Base-by-base conservation (phyloP, 64 coral and sea anemone genomes). In the Acropora tenuis region DNA sequence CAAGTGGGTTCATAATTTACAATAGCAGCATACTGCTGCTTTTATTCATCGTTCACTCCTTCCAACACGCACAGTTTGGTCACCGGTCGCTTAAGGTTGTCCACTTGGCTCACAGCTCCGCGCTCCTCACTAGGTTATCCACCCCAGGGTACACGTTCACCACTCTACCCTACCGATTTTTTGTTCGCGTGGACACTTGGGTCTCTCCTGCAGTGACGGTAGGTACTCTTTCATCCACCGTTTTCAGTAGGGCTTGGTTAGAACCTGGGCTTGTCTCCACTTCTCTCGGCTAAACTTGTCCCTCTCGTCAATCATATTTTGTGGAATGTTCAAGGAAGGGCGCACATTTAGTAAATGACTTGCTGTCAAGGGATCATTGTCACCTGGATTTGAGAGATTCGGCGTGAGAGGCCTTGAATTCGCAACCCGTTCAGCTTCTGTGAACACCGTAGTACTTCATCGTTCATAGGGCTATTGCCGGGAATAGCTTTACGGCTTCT, bases 261-360 rank as follows among this genome's bases (percentile, higher is more conserved):
- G 60, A 8, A 91, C 17, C 58, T 91, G 80, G 3, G 72, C 80
- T n/a, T 91, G 50, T 42, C 80, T 47, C 71, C 90, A 91, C 42
- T 69, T 8, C 79, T 91, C 85, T 60, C 57, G 78, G 55, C 80
- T 82, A 58, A 55, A 91, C 80, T 47, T 84, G 17, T 91, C 80
- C 0, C 2, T 81, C 9, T 81, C 80, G n/a, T 84, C 49, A 47
- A 65, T 69, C 43, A 75, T 44, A 4, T 84, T 48, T 6, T 41
- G 43, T 19, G 90, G 79, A 0, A 91, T 42, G 53, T 91, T 91
- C 13, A 52, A 44, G 9, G 89, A 52, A 0, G 79, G 46, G 13
- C 81, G 90, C n/a, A 78, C 18, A 50, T 92, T 86, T 44, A 92
- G 55, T 11, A 92, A 92, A 11, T 92, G 90, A 76, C 75, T 92